phyloP scores from a whole-genome alignment of 1,140 invertebrate genomes.

The Conus betulinus region DNA sequence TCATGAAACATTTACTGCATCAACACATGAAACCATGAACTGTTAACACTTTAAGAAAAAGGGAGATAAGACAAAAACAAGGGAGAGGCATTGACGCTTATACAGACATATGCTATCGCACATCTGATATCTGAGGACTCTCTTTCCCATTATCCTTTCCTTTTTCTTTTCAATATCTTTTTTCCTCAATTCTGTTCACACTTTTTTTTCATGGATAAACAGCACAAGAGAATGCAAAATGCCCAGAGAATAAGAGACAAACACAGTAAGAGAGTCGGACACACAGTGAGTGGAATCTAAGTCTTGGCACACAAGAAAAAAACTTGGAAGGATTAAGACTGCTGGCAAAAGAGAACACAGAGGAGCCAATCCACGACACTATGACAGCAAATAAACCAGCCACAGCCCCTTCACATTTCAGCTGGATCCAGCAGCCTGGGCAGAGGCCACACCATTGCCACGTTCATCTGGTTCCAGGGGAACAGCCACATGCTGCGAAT shows the following conservation, averaged over 20 bases:
- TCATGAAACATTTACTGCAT: no score
- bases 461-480: neutral
- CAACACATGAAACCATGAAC: no score
- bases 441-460: neutral
- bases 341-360: no score
- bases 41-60: neutral
- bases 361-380: neutral
- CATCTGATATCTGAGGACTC: no score
- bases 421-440: neutral
- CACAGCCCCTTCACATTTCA: neutral
- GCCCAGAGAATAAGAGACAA: neutral
- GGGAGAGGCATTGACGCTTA: neutral
- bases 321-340: no score
- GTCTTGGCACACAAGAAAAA: neutral
- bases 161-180: no score
- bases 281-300: neutral
- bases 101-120: neutral
- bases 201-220: no score
- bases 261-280: neutral
- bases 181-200: no score
- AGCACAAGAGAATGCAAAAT: no score
- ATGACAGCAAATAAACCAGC: neutral
- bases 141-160: no score
- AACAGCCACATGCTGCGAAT: neutral
- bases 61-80: conserved; percentile 41